Percentiles rank a stretch among this genome's conserved stretches.
phyloP scores from a whole-genome alignment of 2,888 invertebrate species.

The Dolichomitus sp. region DNA sequence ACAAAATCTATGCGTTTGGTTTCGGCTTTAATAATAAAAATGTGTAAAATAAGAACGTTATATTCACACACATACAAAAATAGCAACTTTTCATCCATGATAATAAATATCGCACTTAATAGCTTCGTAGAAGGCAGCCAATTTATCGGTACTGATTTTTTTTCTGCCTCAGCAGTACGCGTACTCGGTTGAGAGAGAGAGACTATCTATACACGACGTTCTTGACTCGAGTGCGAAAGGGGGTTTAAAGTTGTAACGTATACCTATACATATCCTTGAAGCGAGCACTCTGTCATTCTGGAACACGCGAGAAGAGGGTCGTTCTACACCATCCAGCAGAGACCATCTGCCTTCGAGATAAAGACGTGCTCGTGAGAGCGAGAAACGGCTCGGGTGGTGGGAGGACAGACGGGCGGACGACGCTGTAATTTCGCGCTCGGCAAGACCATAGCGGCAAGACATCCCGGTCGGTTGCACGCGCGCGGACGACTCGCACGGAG shows the following conservation, averaged over 20 bases:
- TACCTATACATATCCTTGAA: conserved; percentile 12
- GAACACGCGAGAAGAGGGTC: conserved; percentile 32
- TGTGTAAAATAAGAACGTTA: not conserved
- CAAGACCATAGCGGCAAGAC: conserved; percentile 62
- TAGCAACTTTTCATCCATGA: not conserved
- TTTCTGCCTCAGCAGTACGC: not conserved
- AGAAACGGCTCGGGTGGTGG: conserved; percentile 29
- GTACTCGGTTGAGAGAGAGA: not conserved
- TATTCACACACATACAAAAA: not conserved
- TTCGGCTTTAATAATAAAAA: not conserved
- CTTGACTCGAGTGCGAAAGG: conserved; percentile 1
- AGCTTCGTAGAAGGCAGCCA: not conserved
- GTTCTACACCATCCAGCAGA: conserved; percentile 25
- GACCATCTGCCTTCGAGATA: conserved; percentile 60
- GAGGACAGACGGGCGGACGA: conserved; percentile 14
- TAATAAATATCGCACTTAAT: not conserved
- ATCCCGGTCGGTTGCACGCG: conserved; percentile 63
- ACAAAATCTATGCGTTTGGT: no score
- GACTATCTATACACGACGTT: not conserved
- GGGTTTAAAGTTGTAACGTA: conserved; percentile 48
- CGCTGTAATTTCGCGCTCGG: conserved; percentile 66
- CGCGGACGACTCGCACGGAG: conserved; percentile 44
- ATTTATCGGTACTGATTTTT: not conserved
- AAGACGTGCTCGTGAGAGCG: conserved; percentile 59
- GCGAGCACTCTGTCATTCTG: conserved; percentile 32